A percentile compares a stretch with the other conserved stretches of the same genome.
These are phyloP conservation scores for Drosophila aff. DNA, from an alignment of 1,140 invertebrate species.

Conservation along the genomic window DNA sequence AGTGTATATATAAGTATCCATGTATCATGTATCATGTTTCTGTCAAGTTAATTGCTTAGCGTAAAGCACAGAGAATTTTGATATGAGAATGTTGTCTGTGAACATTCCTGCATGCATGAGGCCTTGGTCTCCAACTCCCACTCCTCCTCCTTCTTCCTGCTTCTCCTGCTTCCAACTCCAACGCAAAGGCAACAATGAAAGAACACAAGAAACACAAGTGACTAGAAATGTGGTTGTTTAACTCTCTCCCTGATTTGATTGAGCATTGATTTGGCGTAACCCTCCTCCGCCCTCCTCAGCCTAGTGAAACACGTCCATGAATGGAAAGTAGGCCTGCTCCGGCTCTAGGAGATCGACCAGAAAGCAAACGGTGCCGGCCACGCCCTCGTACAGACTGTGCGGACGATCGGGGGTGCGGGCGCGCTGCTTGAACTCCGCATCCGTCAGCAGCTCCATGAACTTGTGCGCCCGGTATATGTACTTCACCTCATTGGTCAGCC, in stretches of 20 bases:
- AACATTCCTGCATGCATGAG: slow-evolving; percentile 58
- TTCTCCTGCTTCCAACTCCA: slow-evolving; percentile 14
- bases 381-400: slow-evolving; percentile 94
- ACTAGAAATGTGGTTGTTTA: slow-evolving; percentile 53
- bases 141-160: neutral
- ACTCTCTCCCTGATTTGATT: slow-evolving; percentile 59
- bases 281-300: neutral
- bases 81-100: slow-evolving; percentile 68
- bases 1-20: slow-evolving; percentile 53
- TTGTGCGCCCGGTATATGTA: slow-evolving; percentile 90
- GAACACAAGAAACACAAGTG: slow-evolving; percentile 33
- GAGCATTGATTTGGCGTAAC: neutral
- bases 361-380: slow-evolving; percentile 94
- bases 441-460: slow-evolving; percentile 92
- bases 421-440: slow-evolving; percentile 88
- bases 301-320: slow-evolving; percentile 91
- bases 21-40: slow-evolving; percentile 8
- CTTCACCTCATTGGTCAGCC: slow-evolving; percentile 90
- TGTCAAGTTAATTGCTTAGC: slow-evolving; percentile 74
- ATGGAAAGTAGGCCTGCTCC: slow-evolving; percentile 92
- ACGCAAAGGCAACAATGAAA: slow-evolving; percentile 46
- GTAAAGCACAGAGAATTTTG: slow-evolving; percentile 82
- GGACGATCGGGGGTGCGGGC: slow-evolving; percentile 93
- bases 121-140: neutral
- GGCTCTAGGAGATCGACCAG: slow-evolving; percentile 91